Conservation (phyloP, 2,888 invertebrate genomes). For the Melanotus villosus region DNA sequence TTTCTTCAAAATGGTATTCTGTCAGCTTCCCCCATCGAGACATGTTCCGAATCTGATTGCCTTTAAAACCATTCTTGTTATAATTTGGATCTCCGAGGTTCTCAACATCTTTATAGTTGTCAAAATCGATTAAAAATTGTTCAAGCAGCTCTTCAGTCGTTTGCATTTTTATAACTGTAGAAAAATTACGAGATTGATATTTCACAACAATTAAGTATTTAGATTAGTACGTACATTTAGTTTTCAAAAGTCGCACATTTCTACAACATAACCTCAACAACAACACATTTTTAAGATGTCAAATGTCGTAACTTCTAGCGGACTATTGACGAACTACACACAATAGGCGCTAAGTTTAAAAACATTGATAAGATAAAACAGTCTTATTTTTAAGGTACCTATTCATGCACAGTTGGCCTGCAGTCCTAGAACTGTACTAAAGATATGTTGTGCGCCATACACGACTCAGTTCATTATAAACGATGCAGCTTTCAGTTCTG, state of each 20-base stretch:
- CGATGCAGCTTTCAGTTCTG: no score
- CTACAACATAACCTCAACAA: background rate
- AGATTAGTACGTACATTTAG: background rate
- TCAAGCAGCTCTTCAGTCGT: constrained; percentile 39
- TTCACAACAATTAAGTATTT: background rate
- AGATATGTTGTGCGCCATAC: no score
- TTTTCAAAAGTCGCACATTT: constrained; percentile 3
- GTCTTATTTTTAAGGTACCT: no score
- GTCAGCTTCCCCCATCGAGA: constrained; percentile 51
- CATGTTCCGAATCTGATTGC: background rate
- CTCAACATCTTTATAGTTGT: constrained; percentile 40
- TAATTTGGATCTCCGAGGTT: constrained; percentile 22
- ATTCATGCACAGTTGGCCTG: no score
- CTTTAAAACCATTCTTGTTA: background rate
- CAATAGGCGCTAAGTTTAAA: no score
- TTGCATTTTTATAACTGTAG: background rate
- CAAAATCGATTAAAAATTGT: constrained; percentile 40
- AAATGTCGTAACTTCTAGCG: no score
- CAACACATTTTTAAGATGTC: no score
- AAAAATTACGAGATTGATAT: background rate
- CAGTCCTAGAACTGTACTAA: no score
- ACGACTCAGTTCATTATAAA: no score
- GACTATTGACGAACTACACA: no score
- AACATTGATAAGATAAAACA: no score
- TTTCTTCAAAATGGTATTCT: constrained; percentile 48